Conservation (phyloP, 2,888 invertebrate genomes). For the Rhingia rostrata region DNA sequence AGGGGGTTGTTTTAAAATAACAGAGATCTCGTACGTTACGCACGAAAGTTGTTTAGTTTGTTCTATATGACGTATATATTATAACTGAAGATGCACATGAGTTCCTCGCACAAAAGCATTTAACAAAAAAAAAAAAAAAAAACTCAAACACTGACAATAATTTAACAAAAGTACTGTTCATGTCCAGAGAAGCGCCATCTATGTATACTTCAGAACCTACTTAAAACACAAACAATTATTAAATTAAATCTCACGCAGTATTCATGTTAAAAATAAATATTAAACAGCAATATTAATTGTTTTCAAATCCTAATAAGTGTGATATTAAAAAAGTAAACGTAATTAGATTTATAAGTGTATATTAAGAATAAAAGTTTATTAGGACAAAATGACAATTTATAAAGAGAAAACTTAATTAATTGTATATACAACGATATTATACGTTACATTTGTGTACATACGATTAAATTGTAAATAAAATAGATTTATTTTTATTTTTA, state of each 20-base stretch:
- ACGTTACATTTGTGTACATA: constrained; percentile 56
- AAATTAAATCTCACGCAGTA: constrained; percentile 73
- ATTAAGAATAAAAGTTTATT: constrained; percentile 61
- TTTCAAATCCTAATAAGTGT: constrained; percentile 82
- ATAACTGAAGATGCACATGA: constrained; percentile 58
- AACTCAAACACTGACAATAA: constrained; percentile 15
- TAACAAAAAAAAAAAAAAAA: constrained; percentile 59
- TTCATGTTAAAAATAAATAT: constrained; percentile 64
- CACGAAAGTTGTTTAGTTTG: constrained; percentile 69
- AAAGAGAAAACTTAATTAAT: constrained; percentile 71
- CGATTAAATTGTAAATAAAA: constrained; percentile 58
- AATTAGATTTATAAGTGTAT: constrained; percentile 58
- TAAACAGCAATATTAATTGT: constrained; percentile 72
- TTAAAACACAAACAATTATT: constrained; percentile 48
- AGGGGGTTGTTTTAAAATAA: constrained; percentile 53
- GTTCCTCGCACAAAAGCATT: constrained; percentile 77
- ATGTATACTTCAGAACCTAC: constrained; percentile 68
- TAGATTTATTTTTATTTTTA: constrained; percentile 7
- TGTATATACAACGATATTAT: constrained; percentile 57
- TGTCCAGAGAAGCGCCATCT: constrained; percentile 66
- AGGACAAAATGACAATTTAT: constrained; percentile 68
- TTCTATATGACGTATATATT: constrained; percentile 20
- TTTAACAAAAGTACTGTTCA: constrained; percentile 15
- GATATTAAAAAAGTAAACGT: constrained; percentile 81
- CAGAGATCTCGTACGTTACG: constrained; percentile 72